phyloP scores from a whole-genome alignment of 2,797 vertebrate species.

The Cercopithecus diana region DNA sequence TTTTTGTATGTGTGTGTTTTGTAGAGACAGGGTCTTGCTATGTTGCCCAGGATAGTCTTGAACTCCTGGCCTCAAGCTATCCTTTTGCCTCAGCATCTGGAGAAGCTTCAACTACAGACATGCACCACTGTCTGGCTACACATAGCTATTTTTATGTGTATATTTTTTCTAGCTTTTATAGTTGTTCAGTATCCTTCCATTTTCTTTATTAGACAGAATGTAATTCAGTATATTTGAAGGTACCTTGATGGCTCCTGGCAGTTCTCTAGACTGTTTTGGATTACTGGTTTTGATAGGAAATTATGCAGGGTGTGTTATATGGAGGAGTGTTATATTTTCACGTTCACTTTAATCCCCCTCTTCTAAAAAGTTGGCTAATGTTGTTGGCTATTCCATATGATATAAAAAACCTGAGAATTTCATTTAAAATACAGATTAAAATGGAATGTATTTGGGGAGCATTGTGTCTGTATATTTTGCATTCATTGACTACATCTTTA shows the following conservation, averaged over 20 bases:
- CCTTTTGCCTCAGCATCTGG: background rate
- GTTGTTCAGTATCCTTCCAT: background rate
- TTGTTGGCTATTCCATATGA: background rate
- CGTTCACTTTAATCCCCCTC: background rate
- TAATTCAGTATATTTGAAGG: constrained; percentile 2
- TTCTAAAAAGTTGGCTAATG: background rate
- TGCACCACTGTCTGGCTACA: background rate
- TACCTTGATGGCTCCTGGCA: background rate
- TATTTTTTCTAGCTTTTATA: background rate
- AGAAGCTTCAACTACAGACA: background rate
- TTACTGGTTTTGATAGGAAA: background rate
- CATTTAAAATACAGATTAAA: constrained; percentile 3
- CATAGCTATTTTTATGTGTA: background rate
- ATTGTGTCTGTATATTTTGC: background rate
- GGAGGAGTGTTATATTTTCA: background rate
- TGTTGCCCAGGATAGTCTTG: background rate
- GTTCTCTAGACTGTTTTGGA: background rate
- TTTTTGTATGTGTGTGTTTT: background rate
- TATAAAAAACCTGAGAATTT: constrained; percentile 9
- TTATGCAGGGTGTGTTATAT: background rate
- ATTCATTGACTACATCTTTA: background rate
- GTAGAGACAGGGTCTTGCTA: background rate
- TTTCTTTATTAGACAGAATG: background rate
- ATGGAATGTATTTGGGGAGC: background rate
- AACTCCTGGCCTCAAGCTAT: background rate